Evolutionary conservation across 2,888 invertebrate species (phyloP).

Genomic region (Hyposoter dolosus): DNA sequence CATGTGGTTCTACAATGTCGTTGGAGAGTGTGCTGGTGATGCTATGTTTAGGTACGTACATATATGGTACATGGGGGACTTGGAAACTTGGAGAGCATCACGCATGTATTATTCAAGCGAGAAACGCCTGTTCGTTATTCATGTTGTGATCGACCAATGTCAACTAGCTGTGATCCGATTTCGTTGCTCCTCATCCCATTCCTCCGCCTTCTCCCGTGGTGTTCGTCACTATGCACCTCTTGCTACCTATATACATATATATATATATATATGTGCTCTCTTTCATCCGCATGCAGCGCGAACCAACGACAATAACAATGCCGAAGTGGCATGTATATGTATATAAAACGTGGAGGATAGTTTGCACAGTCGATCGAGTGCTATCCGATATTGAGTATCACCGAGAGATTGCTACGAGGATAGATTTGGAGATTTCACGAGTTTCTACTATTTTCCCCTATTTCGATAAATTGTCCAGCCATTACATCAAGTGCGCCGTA

Average conservation of each 20-base stretch:
- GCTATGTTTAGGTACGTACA: slow-evolving; percentile 17
- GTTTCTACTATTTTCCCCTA: slow-evolving; percentile 40
- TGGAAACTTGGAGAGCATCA: slow-evolving; percentile 72
- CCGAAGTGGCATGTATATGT: slow-evolving; percentile 21
- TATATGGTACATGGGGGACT: slow-evolving; percentile 49
- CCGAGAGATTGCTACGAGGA: slow-evolving; percentile 1
- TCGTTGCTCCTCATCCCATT: slow-evolving; percentile 70
- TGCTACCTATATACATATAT: no score
- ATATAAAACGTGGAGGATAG: slow-evolving; percentile 36
- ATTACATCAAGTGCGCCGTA: slow-evolving; percentile 11
- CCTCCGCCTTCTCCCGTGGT: slow-evolving; percentile 5
- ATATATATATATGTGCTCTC: slow-evolving; percentile 44
- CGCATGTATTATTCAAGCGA: slow-evolving; percentile 81
- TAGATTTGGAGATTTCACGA: slow-evolving; percentile 24
- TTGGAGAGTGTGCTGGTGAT: slow-evolving; percentile 34
- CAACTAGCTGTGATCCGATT: slow-evolving; percentile 80
- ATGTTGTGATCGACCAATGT: slow-evolving; percentile 81
- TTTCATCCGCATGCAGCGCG: slow-evolving; percentile 26
- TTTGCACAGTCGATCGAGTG: slow-evolving; percentile 52
- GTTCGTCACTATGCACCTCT: slow-evolving; percentile 18
- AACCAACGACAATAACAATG: slow-evolving; percentile 37
- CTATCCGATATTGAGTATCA: slow-evolving; percentile 43
- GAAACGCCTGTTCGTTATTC: slow-evolving; percentile 81
- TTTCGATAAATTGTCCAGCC: slow-evolving; percentile 42
- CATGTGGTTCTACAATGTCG: slow-evolving; percentile 58